Conservation (phyloP, 2,888 invertebrate genomes). For the Taphrorychus bicolor region DNA sequence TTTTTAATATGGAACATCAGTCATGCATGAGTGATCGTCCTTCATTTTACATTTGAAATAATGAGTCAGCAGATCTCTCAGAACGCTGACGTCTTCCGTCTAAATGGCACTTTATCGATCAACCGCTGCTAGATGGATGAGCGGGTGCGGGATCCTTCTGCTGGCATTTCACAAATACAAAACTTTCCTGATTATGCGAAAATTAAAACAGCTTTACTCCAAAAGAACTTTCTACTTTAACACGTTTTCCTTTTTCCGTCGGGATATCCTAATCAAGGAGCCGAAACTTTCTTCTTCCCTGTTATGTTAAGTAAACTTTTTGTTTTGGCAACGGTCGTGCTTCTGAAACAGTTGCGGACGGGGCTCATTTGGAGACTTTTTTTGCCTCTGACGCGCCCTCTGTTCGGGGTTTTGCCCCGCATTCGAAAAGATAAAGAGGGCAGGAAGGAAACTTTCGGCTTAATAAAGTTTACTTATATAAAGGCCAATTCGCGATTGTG, state of each 20-base stretch:
- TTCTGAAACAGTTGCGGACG: conserved; percentile 8
- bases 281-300: conserved; percentile 14
- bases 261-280: conserved; percentile 33
- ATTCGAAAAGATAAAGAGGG: neutral
- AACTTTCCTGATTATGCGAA: conserved; percentile 38
- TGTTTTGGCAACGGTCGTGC: conserved; percentile 8
- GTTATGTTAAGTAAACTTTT: conserved; percentile 16
- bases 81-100: too few species aligned
- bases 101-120: too few species aligned
- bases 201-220: conserved; percentile 35
- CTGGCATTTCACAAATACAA: conserved; percentile 13
- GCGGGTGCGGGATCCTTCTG: too few species aligned
- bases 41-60: too few species aligned
- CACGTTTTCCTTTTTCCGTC: conserved; percentile 16
- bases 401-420: neutral
- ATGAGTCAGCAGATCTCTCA: too few species aligned
- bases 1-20: too few species aligned
- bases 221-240: conserved; percentile 29
- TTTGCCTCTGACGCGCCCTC: neutral
- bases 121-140: too few species aligned
- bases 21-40: too few species aligned
- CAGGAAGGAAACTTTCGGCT: neutral
- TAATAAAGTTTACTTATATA: neutral
- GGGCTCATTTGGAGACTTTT: conserved; percentile 6
- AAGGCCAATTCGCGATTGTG: neutral